Evolutionary conservation across 2,113 vertebrate genomes (phyloP), one percentile per base, ranked within the genome.

Genomic region (Isichthys henryi): DNA sequence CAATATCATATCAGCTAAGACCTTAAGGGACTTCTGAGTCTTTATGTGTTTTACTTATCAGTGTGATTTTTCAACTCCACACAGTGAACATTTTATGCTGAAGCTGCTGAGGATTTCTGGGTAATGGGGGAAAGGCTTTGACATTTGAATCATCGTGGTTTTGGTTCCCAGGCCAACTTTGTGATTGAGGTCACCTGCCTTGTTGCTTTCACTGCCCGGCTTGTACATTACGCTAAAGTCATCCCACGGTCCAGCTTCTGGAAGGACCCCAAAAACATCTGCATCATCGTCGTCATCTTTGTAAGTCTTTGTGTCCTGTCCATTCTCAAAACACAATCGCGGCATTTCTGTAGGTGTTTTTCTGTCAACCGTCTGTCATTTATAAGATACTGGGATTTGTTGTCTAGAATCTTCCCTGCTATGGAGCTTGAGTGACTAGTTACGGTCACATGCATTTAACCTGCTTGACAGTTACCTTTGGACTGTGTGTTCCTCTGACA

Each of bases 241-340:
- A 97, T 97, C 43, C 96, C 94, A 46, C 93, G 93, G 2, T 92
- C 89, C 0, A 93, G 96, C n/a, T 99, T 99, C 94, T 98, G 98
- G 98, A 99, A 96, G 91, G 98, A 99, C 89, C 96, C 96, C 8
- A 98, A 99, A 91, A 99, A 99, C 92, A 97, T 99, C 93, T 98
- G 97, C 95, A 95, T 99, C 93, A 95, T 99, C 74, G 93, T 94
- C 89, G 95, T 96, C 58, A 92, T 98, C 35, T 80, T 92, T 93
- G 96, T 97, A 93, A 95, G 94, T 90, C 27, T 89, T n/a, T 53
- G 11, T 83, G 31, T 3, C 21, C 45, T 48, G 15, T 46, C 39
- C 9, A 21, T 23, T 48, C 82, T 39, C 21, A 23, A 48, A 84
- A 13, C 19, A 83, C 5, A 39, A 46, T 77, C 27, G 2, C 39